Base-by-base conservation (phyloP, 1,140 invertebrate genomes). In the Cataglyphis hispanica region DNA sequence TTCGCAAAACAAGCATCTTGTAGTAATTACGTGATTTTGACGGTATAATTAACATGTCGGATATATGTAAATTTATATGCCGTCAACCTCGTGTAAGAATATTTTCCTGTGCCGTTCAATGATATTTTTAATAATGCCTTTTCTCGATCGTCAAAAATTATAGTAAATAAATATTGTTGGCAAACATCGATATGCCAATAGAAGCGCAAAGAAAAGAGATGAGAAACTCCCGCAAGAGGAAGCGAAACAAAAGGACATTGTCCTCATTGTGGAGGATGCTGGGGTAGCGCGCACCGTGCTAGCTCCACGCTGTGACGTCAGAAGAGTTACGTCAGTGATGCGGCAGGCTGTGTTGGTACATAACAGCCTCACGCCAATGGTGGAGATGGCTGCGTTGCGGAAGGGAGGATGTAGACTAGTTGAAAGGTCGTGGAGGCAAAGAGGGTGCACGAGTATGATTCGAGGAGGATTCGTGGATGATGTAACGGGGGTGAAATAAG, bases 301-400 rank as follows among this genome's bases (percentile, higher is more conserved):
- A 75, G 40, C 72, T 70, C 77, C 40, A 60, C 67, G 66, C n/a
- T 43, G 91, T 93, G 92, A 93, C 93, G 93, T 93, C 93, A 93
- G 90, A 89, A 86, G 78, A 76, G 86, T 93, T 92, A 92, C 91
- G 89, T 92, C 92, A 92, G 87, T 84, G 87, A 87, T 91, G 90
- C 89, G 89, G 89, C 87, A 89, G 90, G 90, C 90, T 88, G 86
- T 90, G 77, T 87, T 86, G 85, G 64, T 77, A 31, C 31, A 8
- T 40, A 72, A 72, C 67, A 60, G 56, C 11, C 37, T 27, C 43
- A 50, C 60, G 72, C 37, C 22, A 25, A 67, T 74, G 78, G 66
- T 83, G 56, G 61, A 85, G 58, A 84, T 81, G 34, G 81, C 78
- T 81, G 72, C 37, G 89, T 53, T 74, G 56, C 74, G 34, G 67